A percentile compares a stretch with the other conserved stretches of the same genome.
Evolutionary conservation across 2,888 invertebrate genomes (phyloP).

Genomic region (Athrips mouffetella): DNA sequence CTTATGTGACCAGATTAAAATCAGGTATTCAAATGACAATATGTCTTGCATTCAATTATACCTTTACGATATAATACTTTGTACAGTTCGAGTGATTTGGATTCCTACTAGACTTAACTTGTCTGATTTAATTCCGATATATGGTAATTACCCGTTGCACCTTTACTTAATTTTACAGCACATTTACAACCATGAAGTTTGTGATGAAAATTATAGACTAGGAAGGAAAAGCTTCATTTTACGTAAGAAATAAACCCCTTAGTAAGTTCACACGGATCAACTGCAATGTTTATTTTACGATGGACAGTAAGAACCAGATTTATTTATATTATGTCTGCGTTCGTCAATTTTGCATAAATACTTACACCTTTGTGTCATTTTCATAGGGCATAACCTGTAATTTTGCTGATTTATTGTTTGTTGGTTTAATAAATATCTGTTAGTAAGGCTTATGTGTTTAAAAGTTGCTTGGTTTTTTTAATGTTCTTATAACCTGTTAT

Average conservation of each 20-base stretch:
- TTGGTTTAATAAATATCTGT: too few species aligned
- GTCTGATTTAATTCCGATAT: too few species aligned
- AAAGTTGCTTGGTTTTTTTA: too few species aligned
- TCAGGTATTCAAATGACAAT: too few species aligned
- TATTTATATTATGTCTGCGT: constrained; percentile 40
- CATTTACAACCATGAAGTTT: background rate
- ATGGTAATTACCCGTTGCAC: too few species aligned
- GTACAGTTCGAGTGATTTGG: too few species aligned
- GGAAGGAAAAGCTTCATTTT: constrained; percentile 8
- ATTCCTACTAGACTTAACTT: too few species aligned
- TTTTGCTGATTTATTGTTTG: constrained; percentile 25
- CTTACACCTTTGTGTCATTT: constrained; percentile 53
- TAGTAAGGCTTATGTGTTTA: too few species aligned
- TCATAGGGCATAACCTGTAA: constrained; percentile 40
- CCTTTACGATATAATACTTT: too few species aligned
- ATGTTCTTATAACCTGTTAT: too few species aligned
- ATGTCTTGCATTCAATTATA: too few species aligned
- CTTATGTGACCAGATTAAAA: too few species aligned
- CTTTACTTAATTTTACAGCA: background rate
- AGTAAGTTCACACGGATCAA: constrained; percentile 12
- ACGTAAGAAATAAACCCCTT: constrained; percentile 20
- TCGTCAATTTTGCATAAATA: constrained; percentile 27
- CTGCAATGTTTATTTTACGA: constrained; percentile 23
- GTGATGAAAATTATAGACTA: constrained; percentile 2
- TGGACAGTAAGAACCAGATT: constrained; percentile 22